Conservation (phyloP, 2,888 invertebrate genomes). For the Ryuthela nishihirai region DNA sequence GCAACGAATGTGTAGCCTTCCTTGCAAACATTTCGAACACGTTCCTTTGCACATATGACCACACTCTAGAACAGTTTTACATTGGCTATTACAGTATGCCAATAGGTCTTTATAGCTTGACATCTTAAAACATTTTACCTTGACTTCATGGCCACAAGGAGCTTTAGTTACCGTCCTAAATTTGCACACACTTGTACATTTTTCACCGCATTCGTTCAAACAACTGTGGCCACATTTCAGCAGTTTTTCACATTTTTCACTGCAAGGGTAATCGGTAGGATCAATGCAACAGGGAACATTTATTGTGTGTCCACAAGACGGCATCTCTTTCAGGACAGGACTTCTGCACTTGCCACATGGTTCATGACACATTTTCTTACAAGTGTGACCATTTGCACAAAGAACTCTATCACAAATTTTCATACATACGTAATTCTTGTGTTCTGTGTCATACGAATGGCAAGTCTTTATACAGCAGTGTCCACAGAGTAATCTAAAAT, state of each 20-base stretch:
- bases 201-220: conserved; percentile 50
- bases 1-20: conserved; percentile 50
- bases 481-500: conserved; percentile 47
- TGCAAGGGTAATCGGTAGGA: conserved; percentile 40
- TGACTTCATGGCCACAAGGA: neutral
- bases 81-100: conserved; percentile 42
- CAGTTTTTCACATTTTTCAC: conserved; percentile 44
- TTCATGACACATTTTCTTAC: conserved; percentile 1
- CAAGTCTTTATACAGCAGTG: conserved; percentile 47
- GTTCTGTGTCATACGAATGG: neutral
- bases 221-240: conserved; percentile 49
- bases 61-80: conserved; percentile 44
- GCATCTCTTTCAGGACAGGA: neutral
- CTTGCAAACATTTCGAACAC: conserved; percentile 49
- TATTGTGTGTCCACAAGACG: conserved; percentile 32
- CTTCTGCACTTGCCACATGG: neutral
- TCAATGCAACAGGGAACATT: conserved; percentile 8
- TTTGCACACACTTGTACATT: conserved; percentile 47
- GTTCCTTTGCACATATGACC: conserved; percentile 47
- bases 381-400: neutral
- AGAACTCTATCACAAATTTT: neutral
- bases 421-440: neutral
- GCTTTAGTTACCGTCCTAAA: neutral
- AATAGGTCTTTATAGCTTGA: conserved; percentile 2
- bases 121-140: neutral